Evolutionary conservation across 2,888 invertebrate genomes (phyloP).

Genomic region (Ectropis crepuscularia): DNA sequence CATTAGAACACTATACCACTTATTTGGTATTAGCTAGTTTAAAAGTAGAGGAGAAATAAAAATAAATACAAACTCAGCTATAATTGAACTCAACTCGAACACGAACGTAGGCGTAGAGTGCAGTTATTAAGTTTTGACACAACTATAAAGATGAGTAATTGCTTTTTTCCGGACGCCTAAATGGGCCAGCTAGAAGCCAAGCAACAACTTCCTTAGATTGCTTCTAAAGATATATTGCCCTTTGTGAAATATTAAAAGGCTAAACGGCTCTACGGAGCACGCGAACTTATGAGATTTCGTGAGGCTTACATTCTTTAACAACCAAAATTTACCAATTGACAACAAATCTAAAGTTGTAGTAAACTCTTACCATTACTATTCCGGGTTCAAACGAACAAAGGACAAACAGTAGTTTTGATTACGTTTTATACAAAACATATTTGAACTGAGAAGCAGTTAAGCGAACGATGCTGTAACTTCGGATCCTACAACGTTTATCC

Average conservation of each 20-base stretch:
- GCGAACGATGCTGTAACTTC: too few relatives aligned
- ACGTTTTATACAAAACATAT: too few relatives aligned
- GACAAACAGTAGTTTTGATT: too few relatives aligned
- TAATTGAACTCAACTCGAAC: not conserved
- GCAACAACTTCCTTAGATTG: conserved; percentile 22
- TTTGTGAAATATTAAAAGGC: conserved; percentile 17
- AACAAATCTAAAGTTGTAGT: too few relatives aligned
- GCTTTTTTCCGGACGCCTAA: conserved; percentile 34
- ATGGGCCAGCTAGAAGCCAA: conserved; percentile 22
- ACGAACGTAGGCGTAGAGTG: conserved; percentile 5
- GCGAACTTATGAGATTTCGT: conserved; percentile 1
- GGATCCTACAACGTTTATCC: not conserved
- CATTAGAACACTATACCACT: too few relatives aligned
- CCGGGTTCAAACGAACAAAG: too few relatives aligned
- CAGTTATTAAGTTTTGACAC: conserved; percentile 39
- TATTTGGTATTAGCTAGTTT: too few relatives aligned
- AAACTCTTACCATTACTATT: too few relatives aligned
- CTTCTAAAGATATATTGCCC: conserved; percentile 16
- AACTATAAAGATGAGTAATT: conserved; percentile 41
- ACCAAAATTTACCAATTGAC: too few relatives aligned
- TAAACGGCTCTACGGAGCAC: conserved; percentile 10
- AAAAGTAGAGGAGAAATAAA: too few relatives aligned
- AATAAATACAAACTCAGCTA: not conserved
- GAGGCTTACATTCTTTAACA: not conserved
- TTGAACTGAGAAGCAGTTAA: too few relatives aligned